Evolutionary conservation across 2,113 vertebrate genomes (phyloP), one percentile per base, ranked within the genome.

Genomic region (Polypterus senegalus): DNA sequence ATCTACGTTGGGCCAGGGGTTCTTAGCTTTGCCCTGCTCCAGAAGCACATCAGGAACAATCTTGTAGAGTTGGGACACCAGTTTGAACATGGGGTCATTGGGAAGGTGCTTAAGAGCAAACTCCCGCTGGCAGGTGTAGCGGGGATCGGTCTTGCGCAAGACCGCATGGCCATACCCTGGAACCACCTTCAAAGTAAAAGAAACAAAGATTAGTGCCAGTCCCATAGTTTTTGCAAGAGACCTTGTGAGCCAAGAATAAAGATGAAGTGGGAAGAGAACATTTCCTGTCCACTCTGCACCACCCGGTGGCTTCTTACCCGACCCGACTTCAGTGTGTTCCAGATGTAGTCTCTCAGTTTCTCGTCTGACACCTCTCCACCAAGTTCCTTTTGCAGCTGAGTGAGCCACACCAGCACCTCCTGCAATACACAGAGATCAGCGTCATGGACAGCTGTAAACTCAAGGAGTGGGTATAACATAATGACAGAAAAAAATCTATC

Each of bases 1-100:
- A 0, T 98, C 95, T 60, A 98, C 95, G 1, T 98, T 98, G 76
- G 95, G 95, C 95, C 94, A 98, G 27, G 95, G 95, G 75, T 98
- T 98, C 80, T 98, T 95, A 74, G 95, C 95, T 71, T 97, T 98
- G 62, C 94, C 95, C 78, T 97, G 94, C 71, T 98, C 94, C 81
- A 98, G 81, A 46, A 97, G 88, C 69, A 98, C 86, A 2, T 88
- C 86, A 74, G 94, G 94, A 3, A 98, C 94, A 3, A 97, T 96
- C 85, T 97, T 97, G 76, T 98, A 98, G 9, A 97, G 88, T 70
- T 97, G 95, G 0, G 93, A 83, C 48, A 97, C 95, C 58, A 98
- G 63, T 76, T 92, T 94, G 79, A 98, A 97, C 83, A 97, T 77
- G 61, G 93, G 89, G 73, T 97, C 93, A n/a, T 85, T 81, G 65